These are phyloP conservation scores for Macrostomum lignano DNA, from an alignment of 1,140 invertebrate species.

Conservation along the genomic window DNA sequence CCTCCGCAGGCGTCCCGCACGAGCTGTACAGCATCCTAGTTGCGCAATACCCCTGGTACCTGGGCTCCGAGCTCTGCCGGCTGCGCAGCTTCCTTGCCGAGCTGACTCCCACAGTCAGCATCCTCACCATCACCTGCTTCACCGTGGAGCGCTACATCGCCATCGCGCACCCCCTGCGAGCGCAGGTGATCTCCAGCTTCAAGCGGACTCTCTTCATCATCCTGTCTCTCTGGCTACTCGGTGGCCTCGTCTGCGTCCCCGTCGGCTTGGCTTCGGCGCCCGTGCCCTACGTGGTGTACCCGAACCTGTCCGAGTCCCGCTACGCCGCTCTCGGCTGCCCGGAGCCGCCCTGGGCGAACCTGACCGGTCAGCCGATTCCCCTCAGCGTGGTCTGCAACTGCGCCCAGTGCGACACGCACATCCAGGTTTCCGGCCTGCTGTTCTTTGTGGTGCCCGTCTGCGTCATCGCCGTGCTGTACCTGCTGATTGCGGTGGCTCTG, in stretches of 20 bases:
- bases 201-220: conserved; percentile 48
- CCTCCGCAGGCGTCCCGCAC: too few relatives aligned
- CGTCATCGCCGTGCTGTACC: too few relatives aligned
- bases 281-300: not conserved
- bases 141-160: conserved; percentile 24
- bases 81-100: conserved; percentile 42
- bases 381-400: too few relatives aligned
- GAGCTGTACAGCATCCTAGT: too few relatives aligned
- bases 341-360: too few relatives aligned
- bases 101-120: conserved; percentile 11
- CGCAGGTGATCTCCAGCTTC: conserved; percentile 29
- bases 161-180: conserved; percentile 18
- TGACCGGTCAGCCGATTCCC: too few relatives aligned
- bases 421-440: too few relatives aligned
- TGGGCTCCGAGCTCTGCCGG: conserved; percentile 54
- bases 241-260: conserved; percentile 46
- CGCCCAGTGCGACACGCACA: too few relatives aligned
- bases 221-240: conserved; percentile 40
- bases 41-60: conserved; percentile 49
- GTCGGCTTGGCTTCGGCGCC: conserved; percentile 1
- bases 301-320: too few relatives aligned
- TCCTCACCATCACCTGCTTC: conserved; percentile 23
- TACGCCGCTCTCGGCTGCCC: too few relatives aligned
- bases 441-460: too few relatives aligned
- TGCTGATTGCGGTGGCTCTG: too few relatives aligned